phyloP scores from a whole-genome alignment of 2,797 vertebrate species.

The Podarcis siculus region DNA sequence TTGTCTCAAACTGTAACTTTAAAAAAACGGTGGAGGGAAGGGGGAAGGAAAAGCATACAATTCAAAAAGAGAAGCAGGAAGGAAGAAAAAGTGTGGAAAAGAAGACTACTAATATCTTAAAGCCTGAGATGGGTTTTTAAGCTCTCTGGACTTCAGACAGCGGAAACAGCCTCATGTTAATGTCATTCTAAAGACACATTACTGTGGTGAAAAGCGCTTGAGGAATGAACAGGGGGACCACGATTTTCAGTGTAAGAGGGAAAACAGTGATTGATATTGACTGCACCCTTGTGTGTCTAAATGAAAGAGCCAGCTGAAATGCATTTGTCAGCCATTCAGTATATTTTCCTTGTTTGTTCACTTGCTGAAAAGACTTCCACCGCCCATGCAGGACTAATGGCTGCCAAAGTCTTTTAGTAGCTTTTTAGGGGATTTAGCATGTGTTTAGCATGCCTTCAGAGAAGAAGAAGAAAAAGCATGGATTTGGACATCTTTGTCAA shows the following conservation, averaged over 20 bases:
- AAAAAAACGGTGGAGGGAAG: constrained; percentile 48
- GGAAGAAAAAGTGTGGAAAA: constrained; percentile 45
- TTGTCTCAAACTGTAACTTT: constrained; percentile 44
- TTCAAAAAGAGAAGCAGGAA: constrained; percentile 49
- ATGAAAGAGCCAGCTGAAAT: constrained; percentile 80
- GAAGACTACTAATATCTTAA: constrained; percentile 71
- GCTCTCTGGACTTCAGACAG: constrained; percentile 76
- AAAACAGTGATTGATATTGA: constrained; percentile 80
- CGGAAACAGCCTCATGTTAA: constrained; percentile 76
- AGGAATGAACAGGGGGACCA: constrained; percentile 78
- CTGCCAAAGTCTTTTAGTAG: constrained; percentile 77
- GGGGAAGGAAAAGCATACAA: constrained; percentile 55
- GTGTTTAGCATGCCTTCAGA: constrained; percentile 77
- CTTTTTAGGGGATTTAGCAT: constrained; percentile 80
- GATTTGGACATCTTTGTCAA: constrained; percentile 78
- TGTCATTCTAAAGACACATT: constrained; percentile 78
- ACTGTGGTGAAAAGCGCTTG: constrained; percentile 73
- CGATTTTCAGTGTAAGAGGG: constrained; percentile 77
- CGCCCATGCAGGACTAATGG: constrained; percentile 72
- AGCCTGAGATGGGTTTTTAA: constrained; percentile 76
- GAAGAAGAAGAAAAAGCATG: constrained; percentile 60
- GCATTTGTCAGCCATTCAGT: constrained; percentile 79
- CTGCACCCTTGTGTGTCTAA: constrained; percentile 72
- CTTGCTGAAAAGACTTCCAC: constrained; percentile 77
- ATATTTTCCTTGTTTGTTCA: constrained; percentile 80